Base-by-base conservation (phyloP, 2,113 vertebrate species). In the Addax nasomaculatus region DNA sequence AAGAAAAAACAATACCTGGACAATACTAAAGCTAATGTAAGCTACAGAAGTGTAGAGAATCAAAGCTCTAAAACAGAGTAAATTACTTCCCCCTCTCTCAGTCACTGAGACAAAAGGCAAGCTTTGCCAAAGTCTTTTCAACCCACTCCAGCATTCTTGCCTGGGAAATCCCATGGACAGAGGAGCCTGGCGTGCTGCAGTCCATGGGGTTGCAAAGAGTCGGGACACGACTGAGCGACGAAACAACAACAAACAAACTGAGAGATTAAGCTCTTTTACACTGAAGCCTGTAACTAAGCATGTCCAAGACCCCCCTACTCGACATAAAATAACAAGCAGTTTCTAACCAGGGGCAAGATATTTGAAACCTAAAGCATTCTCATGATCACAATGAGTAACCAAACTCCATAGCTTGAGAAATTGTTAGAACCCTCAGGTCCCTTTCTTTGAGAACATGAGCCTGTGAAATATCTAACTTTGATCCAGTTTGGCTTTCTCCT, bases 381-480 rank as follows among this genome's bases (percentile, higher is more conserved):
- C 76, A 27, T 7, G 55, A 57, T 25, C 53, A 88, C 85, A 96
- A 80, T 81, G 64, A 95, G 88, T 87, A 96, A 98, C 89, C 62
- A 33, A 95, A 97, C 90, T 87, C 96, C 94, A 93, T 33, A 73
- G 57, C 55, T 58, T 21, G 39, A 94, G 83, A 89, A 94, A 93
- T 12, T 13, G 57, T 81, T 60, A 93, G 86, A 80, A 58, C 16
- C 90, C 39, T 92, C 49, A 55, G 49, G 67, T 64, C 58, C 85
- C 30, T 96, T 95, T 86, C 87, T 93, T 57, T 88, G 89, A 76
- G 83, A 91, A 96, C 83, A 89, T 27, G 57, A 95, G 95, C 60
- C 95, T 81, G 85, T 90, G 81, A 94, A 97, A 91, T 85, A 91
- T 55, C 86, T 87, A 85, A 57, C 91, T 95, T 97, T 97, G 90